Evolutionary conservation across 1,140 invertebrate genomes (phyloP).

Genomic region (Drosophila bocki): DNA sequence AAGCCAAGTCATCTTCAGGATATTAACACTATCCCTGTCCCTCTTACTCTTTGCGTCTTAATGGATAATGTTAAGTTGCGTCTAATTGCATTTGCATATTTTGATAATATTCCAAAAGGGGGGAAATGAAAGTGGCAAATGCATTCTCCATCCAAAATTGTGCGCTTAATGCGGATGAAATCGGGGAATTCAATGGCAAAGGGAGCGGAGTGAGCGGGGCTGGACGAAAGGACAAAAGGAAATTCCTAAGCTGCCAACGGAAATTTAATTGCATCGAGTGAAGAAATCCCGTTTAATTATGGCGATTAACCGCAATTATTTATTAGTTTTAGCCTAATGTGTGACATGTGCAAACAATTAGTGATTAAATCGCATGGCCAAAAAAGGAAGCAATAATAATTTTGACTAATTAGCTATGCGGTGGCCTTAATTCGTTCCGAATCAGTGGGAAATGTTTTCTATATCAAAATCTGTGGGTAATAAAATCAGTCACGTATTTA

Average conservation of each 20-base stretch:
- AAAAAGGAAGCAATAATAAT: constrained; percentile 31
- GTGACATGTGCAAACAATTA: constrained; percentile 59
- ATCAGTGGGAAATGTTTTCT: not conserved
- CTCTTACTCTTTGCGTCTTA: not conserved
- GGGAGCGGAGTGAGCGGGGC: not conserved
- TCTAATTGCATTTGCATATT: constrained; percentile 82
- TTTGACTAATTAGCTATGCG: constrained; percentile 44
- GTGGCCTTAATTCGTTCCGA: constrained; percentile 18
- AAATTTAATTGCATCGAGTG: constrained; percentile 48
- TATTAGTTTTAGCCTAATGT: constrained; percentile 50
- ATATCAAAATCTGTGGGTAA: not conserved
- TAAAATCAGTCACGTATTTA: not conserved
- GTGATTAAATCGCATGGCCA: constrained; percentile 35
- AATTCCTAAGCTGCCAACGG: constrained; percentile 46
- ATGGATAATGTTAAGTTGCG: constrained; percentile 62
- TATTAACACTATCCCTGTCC: constrained; percentile 45
- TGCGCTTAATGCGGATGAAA: constrained; percentile 23
- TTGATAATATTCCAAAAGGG: constrained; percentile 66
- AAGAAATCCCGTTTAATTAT: constrained; percentile 47
- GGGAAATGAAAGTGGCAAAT: constrained; percentile 77
- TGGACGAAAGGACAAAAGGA: constrained; percentile 12
- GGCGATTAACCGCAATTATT: constrained; percentile 46
- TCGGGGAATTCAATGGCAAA: constrained; percentile 17
- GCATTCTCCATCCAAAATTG: constrained; percentile 41
- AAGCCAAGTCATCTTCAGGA: constrained; percentile 47